phyloP scores from a whole-genome alignment of 2,113 vertebrate genomes.

The Archilochus colubris region DNA sequence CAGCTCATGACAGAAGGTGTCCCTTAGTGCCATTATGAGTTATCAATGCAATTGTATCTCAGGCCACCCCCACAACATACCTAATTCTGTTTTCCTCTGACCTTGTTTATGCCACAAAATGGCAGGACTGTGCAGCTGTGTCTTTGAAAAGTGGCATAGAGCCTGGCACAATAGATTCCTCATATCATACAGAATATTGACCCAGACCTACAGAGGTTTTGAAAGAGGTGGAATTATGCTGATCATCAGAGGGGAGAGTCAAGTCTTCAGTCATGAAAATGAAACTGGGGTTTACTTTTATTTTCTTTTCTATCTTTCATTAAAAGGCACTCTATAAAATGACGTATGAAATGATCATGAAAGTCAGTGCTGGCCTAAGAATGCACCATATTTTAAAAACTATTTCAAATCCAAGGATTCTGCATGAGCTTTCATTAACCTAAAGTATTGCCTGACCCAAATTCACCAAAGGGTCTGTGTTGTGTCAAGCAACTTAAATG shows the following conservation, averaged over 20 bases:
- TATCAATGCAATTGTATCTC: neutral
- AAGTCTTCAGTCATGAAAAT: neutral
- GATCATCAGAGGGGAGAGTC: neutral
- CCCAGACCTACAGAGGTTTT: neutral
- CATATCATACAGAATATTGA: neutral
- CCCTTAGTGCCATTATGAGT: constrained; percentile 13
- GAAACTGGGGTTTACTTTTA: accelerated
- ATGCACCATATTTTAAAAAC: neutral
- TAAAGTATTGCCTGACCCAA: neutral
- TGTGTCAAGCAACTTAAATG: neutral
- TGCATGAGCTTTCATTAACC: neutral
- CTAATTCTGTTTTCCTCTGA: constrained; percentile 30
- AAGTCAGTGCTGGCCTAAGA: neutral
- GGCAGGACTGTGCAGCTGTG: constrained; percentile 10
- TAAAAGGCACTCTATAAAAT: neutral
- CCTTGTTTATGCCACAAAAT: constrained; percentile 25
- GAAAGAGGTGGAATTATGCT: constrained; percentile 1
- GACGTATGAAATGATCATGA: neutral
- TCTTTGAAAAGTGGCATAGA: constrained; percentile 34
- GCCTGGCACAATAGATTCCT: neutral
- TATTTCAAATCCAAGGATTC: neutral
- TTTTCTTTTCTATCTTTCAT: neutral
- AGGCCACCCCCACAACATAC: constrained; percentile 59
- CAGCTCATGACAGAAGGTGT: neutral
- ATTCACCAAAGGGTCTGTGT: neutral